These are phyloP conservation scores for Octopus bimaculoides DNA, from an alignment of 1,140 invertebrate genomes.

Conservation along the genomic window DNA sequence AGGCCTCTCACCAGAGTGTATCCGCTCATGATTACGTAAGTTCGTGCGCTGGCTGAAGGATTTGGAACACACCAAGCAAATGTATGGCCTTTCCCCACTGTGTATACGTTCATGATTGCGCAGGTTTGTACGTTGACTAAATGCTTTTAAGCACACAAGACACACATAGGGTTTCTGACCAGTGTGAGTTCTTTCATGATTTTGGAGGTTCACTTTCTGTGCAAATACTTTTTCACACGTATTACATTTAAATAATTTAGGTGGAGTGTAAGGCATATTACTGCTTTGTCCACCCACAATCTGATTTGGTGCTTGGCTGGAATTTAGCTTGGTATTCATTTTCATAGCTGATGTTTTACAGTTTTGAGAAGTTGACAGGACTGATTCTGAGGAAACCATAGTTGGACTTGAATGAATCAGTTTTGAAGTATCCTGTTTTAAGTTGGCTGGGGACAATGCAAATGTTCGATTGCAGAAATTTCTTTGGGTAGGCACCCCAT, in stretches of 20 bases:
- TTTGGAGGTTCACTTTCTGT: conserved; percentile 3
- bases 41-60: conserved; percentile 5
- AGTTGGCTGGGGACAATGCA: no score
- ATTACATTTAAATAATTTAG: conserved; percentile 15
- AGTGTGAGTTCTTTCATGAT: conserved; percentile 11
- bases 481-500: no score
- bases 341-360: no score
- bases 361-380: no score
- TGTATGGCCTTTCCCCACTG: conserved; percentile 9
- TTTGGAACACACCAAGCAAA: conserved; percentile 7
- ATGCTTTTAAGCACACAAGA: conserved; percentile 10
- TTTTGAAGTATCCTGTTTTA: no score
- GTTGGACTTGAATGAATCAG: no score
- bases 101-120: conserved; percentile 14
- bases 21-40: neutral
- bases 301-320: no score
- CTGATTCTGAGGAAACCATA: no score
- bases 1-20: conserved; percentile 20
- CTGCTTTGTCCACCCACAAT: no score
- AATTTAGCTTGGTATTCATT: no score
- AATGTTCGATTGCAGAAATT: no score
- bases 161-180: conserved; percentile 9
- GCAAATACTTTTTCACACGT: conserved; percentile 15
- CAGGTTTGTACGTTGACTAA: conserved; percentile 11
- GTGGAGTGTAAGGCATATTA: no score